Conservation (phyloP, 2,113 vertebrate genomes). For the Microtus pennsylvanicus region DNA sequence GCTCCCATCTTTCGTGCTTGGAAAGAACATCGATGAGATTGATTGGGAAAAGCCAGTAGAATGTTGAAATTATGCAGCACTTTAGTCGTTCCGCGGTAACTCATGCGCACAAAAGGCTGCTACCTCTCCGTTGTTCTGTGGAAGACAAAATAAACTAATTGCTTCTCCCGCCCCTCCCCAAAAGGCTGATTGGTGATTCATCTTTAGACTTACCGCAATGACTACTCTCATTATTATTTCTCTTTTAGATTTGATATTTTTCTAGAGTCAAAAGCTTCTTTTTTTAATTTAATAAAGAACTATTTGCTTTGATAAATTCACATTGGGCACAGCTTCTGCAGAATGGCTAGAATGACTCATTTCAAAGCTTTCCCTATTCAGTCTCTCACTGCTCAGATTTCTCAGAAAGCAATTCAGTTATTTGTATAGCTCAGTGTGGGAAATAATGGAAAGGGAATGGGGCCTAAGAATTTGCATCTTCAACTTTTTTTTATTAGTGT, state of each 20-base stretch:
- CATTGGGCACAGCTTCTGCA: not conserved
- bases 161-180: conserved; percentile 75
- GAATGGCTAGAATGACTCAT: not conserved
- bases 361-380: not conserved
- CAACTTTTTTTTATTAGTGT: not conserved
- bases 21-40: conserved; percentile 84
- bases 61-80: conserved; percentile 84
- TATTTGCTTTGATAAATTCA: conserved; percentile 27
- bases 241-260: conserved; percentile 8
- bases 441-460: not conserved
- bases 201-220: conserved; percentile 76
- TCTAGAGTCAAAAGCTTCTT: not conserved
- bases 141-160: conserved; percentile 84
- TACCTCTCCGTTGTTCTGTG: conserved; percentile 78
- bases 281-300: not conserved
- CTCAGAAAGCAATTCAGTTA: not conserved
- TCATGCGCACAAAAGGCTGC: conserved; percentile 80
- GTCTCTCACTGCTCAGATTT: not conserved
- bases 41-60: conserved; percentile 81
- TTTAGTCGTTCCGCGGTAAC: conserved; percentile 79
- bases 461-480: not conserved
- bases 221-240: conserved; percentile 41
- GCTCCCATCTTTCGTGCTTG: conserved; percentile 80
- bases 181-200: conserved; percentile 79
- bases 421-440: not conserved